phyloP scores from a whole-genome alignment of 1,140 invertebrate genomes.

The Atta colombica region DNA sequence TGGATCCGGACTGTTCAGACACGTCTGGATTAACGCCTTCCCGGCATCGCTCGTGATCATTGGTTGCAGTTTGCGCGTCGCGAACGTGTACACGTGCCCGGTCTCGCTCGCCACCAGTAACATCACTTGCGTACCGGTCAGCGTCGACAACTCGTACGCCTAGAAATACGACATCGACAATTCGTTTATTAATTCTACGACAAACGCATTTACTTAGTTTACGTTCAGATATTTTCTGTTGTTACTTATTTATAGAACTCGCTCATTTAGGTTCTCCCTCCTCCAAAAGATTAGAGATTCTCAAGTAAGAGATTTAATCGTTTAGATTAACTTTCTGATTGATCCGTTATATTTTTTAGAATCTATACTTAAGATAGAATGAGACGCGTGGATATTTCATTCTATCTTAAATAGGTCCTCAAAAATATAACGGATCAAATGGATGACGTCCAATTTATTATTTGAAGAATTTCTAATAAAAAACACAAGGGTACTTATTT shows the following conservation, averaged over 20 bases:
- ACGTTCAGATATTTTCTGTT: background rate
- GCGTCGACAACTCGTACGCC: slow-evolving; percentile 99
- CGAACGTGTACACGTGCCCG: slow-evolving; percentile 99
- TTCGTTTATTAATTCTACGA: background rate
- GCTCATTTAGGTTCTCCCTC: too few species aligned
- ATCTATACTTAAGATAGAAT: too few species aligned
- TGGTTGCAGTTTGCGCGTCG: slow-evolving; percentile 99
- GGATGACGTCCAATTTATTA: too few species aligned
- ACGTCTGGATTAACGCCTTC: slow-evolving; percentile 99
- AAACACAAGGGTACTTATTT: background rate
- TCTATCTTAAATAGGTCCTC: too few species aligned
- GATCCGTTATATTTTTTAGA: too few species aligned
- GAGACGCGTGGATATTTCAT: too few species aligned
- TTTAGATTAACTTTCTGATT: too few species aligned
- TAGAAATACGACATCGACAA: slow-evolving; percentile 85
- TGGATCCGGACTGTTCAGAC: slow-evolving; percentile 98
- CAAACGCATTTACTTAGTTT: background rate
- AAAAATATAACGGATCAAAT: too few species aligned
- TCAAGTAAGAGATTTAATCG: too few species aligned
- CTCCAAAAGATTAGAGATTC: too few species aligned
- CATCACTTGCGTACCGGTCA: slow-evolving; percentile 99
- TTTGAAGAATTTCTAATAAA: background rate
- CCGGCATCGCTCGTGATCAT: slow-evolving; percentile 99
- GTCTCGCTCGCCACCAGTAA: slow-evolving; percentile 97
- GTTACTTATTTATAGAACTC: background rate